Evolutionary conservation across 2,797 vertebrate species (phyloP), one percentile per base, ranked within the genome.

Genomic region (Enteromius afrohamiltoni): DNA sequence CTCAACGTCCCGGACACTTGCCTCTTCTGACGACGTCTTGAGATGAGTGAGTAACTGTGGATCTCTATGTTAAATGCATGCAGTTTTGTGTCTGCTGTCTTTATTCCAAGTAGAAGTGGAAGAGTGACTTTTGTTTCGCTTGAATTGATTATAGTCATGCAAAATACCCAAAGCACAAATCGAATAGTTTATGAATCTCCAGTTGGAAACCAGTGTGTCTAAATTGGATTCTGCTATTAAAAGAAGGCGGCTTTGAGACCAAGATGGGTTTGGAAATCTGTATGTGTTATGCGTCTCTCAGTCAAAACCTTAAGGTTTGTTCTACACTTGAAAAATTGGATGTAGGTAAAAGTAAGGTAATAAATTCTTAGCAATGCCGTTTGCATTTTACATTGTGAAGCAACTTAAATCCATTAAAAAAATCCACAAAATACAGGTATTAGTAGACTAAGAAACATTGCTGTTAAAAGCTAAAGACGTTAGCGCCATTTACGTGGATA

Each of bases 1-100:
- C 49, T 49, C 8, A 26, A 26, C 14, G 5, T 19, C 42, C 40
- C n/a, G 80, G 23, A 42, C 60, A 31, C 60, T 17, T 75, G 73
- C 70, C n/a, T 45, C 26, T 10, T 51, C 47, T 40, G 37, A 65
- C 37, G 3, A 62, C 11, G 5, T 71, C 60, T 82, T 34, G 76
- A 68, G 31, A 83, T 58, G 34, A 37, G 81, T 83, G 81, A 83
- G 81, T 68, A 10, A 21, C 53, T 67, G 21, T 64, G 21, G 10
- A 40, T 75, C 55, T 73, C 34, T 23, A 17, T 29, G 2, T 34
- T n/a, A 0, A 13, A 4, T 67, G 21, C 34, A 1, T 77, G 37
- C 10, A 45, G 49, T 77, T 62, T 47, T 64, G 69, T 69, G 34
- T 53, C 3, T 34, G 6, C 26, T 67, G 13, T 55, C 64, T 53